A percentile compares a stretch with the other conserved stretches of the same genome.
phyloP scores from a whole-genome alignment of 2,113 vertebrate genomes.

The Anas platyrhynchos region DNA sequence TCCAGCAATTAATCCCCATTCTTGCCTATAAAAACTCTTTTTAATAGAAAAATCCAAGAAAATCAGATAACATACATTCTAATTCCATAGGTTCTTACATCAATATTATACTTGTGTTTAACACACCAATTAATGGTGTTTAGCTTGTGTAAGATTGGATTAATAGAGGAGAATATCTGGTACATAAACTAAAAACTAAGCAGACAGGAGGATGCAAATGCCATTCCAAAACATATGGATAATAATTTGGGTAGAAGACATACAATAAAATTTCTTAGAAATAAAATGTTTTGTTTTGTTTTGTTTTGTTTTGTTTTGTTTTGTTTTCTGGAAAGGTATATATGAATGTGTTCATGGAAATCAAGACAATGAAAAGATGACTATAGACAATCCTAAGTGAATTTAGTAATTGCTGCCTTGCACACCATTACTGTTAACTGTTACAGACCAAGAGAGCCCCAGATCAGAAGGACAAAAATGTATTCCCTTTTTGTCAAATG shows the following conservation, averaged over 20 bases:
- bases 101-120: background rate
- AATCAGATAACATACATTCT: background rate
- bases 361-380: background rate
- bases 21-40: background rate
- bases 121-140: background rate
- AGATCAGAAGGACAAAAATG: background rate
- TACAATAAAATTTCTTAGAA: background rate
- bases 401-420: background rate
- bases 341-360: background rate
- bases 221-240: background rate
- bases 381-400: background rate
- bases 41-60: background rate
- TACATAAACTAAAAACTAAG: background rate
- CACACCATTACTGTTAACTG: background rate
- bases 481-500: background rate
- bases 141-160: background rate
- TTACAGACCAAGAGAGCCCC: background rate
- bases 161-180: background rate
- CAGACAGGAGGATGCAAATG: background rate
- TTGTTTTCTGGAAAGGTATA: background rate
- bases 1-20: background rate
- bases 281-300: background rate
- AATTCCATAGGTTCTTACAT: background rate
- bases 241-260: background rate
- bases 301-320: background rate